Conservation (phyloP, 2,888 invertebrate species). For the Craniophora ligustri region DNA sequence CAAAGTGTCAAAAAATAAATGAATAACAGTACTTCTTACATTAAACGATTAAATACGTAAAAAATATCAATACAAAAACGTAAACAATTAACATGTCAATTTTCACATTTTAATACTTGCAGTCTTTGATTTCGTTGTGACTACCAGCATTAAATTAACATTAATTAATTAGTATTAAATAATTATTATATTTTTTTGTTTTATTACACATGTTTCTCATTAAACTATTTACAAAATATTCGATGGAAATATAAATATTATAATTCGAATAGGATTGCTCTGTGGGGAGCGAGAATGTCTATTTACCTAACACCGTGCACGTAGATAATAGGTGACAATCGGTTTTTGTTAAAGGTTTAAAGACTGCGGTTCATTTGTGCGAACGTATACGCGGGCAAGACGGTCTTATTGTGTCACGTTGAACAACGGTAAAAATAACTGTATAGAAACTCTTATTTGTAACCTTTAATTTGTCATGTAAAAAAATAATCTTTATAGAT, state of each 20-base stretch:
- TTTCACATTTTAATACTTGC: constrained; percentile 77
- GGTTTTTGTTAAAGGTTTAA: constrained; percentile 24
- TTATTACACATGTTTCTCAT: constrained; percentile 41
- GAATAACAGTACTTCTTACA: constrained; percentile 75
- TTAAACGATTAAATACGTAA: constrained; percentile 79
- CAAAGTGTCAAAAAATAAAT: constrained; percentile 85
- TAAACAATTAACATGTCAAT: constrained; percentile 75
- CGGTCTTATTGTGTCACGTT: neutral
- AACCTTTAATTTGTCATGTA: constrained; percentile 8
- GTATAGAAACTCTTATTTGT: constrained; percentile 8
- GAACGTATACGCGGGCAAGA: constrained; percentile 25
- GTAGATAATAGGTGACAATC: constrained; percentile 73
- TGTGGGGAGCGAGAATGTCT: constrained; percentile 75
- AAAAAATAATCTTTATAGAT: constrained; percentile 33
- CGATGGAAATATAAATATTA: constrained; percentile 71
- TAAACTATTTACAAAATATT: constrained; percentile 82
- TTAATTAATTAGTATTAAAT: constrained; percentile 55
- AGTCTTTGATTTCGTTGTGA: constrained; percentile 88
- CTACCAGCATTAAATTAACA: constrained; percentile 81
- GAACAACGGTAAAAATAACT: neutral
- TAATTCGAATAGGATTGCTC: constrained; percentile 80
- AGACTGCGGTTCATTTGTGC: constrained; percentile 27
- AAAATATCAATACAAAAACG: constrained; percentile 71
- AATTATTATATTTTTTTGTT: constrained; percentile 25
- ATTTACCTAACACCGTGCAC: constrained; percentile 77